These are phyloP conservation scores for Crotalus horridus DNA, from an alignment of 2,113 vertebrate species.

Conservation along the genomic window DNA sequence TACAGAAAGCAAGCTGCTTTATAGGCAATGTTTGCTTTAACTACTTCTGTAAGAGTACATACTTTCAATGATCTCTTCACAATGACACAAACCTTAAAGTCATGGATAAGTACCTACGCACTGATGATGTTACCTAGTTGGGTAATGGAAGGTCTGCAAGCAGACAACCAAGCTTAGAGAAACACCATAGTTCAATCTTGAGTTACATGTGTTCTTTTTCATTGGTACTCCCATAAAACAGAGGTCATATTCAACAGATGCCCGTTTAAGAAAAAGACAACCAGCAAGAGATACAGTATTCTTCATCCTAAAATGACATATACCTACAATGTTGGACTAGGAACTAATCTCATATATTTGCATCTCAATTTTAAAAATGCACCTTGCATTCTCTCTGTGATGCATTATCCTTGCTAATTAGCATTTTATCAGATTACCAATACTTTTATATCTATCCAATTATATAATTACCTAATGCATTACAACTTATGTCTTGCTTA, in stretches of 20 bases:
- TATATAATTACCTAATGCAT: background rate
- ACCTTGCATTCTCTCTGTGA: background rate
- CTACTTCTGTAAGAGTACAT: background rate
- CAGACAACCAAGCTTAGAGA: background rate
- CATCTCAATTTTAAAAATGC: background rate
- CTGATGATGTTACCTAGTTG: background rate
- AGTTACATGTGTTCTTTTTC: background rate
- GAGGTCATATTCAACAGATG: background rate
- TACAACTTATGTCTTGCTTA: background rate
- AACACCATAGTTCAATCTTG: background rate
- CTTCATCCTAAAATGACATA: background rate
- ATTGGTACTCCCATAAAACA: background rate
- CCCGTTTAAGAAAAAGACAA: background rate
- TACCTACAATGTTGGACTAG: background rate
- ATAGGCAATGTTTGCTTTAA: fast-evolving
- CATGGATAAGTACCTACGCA: background rate
- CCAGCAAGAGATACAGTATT: background rate
- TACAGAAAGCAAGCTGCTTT: background rate
- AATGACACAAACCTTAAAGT: background rate
- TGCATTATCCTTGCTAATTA: fast-evolving
- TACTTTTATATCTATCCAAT: background rate
- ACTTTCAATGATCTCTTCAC: background rate
- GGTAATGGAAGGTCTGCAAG: background rate
- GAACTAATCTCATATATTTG: background rate
- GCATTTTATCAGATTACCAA: fast-evolving